Conservation (phyloP, 2,113 vertebrate genomes). For the Amblyornis subalaris region DNA sequence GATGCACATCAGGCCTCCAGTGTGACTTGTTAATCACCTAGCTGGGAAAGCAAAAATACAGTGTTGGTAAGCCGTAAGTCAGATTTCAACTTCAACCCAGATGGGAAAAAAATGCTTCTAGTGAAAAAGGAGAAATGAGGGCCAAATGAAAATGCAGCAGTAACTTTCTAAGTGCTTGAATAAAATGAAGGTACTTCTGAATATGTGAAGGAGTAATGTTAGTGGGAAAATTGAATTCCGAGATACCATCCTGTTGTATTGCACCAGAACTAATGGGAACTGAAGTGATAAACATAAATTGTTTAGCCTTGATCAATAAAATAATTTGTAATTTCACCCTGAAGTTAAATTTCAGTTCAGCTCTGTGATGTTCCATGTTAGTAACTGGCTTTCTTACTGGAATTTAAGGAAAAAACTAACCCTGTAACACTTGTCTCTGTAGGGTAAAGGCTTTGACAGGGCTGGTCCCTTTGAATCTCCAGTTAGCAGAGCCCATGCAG, state of each 20-base stretch:
- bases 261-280: not conserved
- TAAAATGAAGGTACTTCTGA: not conserved
- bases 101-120: not conserved
- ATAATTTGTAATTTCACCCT: not conserved
- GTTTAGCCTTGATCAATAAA: not conserved
- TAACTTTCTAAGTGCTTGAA: not conserved
- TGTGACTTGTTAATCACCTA: not conserved
- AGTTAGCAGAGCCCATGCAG: not conserved
- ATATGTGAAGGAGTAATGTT: not conserved
- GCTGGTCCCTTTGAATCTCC: not conserved
- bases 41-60: not conserved
- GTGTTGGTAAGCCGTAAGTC: rapidly evolving
- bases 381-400: not conserved
- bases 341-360: not conserved
- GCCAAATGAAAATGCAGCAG: not conserved
- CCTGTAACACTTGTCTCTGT: not conserved
- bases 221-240: not conserved
- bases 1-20: not conserved
- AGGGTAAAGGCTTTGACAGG: not conserved
- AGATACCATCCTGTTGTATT: not conserved
- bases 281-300: not conserved
- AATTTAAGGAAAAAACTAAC: not conserved
- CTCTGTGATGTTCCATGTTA: not conserved
- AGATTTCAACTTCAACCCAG: not conserved
- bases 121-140: not conserved